phyloP scores from a whole-genome alignment of 2,888 invertebrate genomes.

The Rotaria magnacalcarata region DNA sequence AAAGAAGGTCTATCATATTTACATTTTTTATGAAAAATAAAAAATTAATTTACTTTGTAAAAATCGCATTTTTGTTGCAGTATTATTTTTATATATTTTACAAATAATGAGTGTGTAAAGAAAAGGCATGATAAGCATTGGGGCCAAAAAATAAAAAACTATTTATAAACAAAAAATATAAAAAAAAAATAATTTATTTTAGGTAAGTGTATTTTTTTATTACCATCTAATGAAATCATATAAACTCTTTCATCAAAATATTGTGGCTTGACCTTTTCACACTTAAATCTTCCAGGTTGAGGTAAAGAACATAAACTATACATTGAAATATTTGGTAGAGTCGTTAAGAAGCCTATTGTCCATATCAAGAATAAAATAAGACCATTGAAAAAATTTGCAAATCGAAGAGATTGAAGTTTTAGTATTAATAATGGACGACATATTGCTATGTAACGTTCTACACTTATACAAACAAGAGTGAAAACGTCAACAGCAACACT shows the following conservation, averaged over 20 bases:
- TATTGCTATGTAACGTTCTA: conserved; percentile 34
- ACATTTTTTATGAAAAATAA: too few relatives aligned
- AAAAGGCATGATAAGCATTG: not conserved
- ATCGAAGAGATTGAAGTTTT: conserved; percentile 24
- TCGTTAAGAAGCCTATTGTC: not conserved
- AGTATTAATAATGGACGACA: conserved; percentile 35
- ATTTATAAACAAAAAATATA: not conserved
- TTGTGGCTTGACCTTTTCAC: not conserved
- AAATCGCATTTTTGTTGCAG: not conserved
- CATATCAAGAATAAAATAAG: conserved; percentile 5
- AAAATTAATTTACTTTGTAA: not conserved
- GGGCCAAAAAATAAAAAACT: conserved; percentile 18
- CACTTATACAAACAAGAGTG: conserved; percentile 32
- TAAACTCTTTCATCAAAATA: conserved; percentile 2
- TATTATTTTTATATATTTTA: conserved; percentile 33
- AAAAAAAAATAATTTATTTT: not conserved
- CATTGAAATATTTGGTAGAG: not conserved
- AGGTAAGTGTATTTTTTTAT: not conserved
- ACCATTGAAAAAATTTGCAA: not conserved
- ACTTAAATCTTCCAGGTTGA: conserved; percentile 22
- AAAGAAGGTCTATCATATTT: not conserved
- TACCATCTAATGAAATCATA: conserved; percentile 6
- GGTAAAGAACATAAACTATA: not conserved
- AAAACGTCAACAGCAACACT: conserved; percentile 24
- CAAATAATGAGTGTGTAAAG: not conserved